Percentiles rank a stretch among this genome's conserved stretches.
Conservation (phyloP, 2,113 vertebrate species). For the Rhadina sibilatrix region DNA sequence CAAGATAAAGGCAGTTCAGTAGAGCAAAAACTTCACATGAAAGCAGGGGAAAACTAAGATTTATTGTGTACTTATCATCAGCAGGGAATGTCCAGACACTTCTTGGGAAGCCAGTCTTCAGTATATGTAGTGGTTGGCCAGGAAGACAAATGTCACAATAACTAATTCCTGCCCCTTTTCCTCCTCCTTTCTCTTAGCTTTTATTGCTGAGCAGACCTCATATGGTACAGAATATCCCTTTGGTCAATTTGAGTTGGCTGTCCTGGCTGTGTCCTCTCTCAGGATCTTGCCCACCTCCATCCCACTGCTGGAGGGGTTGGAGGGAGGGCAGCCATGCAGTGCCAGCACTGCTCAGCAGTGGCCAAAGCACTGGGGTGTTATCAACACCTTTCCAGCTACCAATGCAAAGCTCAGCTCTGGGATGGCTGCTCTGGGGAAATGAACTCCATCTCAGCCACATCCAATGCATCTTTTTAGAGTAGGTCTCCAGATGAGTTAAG, state of each 20-base stretch:
- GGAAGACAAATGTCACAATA: neutral
- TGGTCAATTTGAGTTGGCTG: neutral
- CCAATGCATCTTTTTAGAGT: neutral
- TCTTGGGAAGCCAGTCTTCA: neutral
- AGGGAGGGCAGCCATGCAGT: neutral
- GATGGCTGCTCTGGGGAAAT: neutral
- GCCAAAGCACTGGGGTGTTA: neutral
- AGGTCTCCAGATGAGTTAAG: neutral
- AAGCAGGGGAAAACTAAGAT: neutral
- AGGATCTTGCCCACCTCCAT: neutral
- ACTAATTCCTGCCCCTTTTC: neutral
- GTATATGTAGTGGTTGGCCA: neutral
- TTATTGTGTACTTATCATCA: neutral
- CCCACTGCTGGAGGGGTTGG: accelerated
- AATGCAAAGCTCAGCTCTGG: neutral
- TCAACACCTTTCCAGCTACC: neutral
- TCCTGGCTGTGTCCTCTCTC: neutral
- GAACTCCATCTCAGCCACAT: neutral
- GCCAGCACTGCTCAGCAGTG: neutral
- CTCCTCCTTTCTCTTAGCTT: neutral
- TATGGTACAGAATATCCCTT: neutral
- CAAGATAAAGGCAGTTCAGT: neutral
- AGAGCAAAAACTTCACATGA: neutral
- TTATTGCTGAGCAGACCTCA: neutral
- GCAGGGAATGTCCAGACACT: neutral